phyloP scores from a whole-genome alignment of 2,888 invertebrate species.

The Zele albiditarsus region DNA sequence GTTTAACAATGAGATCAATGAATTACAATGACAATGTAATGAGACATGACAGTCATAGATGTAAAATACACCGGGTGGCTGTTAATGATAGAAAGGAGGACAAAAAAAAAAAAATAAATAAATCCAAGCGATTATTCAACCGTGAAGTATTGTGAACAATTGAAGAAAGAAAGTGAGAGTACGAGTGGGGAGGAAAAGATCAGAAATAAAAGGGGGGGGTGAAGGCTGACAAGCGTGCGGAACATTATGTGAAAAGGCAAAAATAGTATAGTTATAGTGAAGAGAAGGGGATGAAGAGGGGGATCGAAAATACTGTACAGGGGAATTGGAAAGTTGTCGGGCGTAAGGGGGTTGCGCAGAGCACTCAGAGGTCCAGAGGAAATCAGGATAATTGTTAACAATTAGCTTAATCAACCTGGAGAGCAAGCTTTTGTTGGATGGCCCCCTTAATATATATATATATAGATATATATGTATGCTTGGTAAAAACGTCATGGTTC shows the following conservation, averaged over 20 bases:
- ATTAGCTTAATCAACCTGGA: conserved; percentile 72
- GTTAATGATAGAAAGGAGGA: not conserved
- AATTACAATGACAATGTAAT: not conserved
- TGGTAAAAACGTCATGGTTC: conserved; percentile 50
- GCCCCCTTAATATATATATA: conserved; percentile 24
- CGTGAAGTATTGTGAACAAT: not conserved
- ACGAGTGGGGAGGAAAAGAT: not conserved
- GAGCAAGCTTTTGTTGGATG: conserved; percentile 68
- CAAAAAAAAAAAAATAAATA: not conserved
- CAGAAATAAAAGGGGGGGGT: too few species aligned
- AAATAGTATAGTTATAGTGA: conserved; percentile 29
- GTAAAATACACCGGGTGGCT: not conserved
- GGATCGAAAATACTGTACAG: conserved; percentile 43
- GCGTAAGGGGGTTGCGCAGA: conserved; percentile 58
- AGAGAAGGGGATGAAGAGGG: conserved; percentile 5
- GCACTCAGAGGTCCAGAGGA: conserved; percentile 65
- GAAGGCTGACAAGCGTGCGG: too few species aligned
- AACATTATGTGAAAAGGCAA: conserved; percentile 32
- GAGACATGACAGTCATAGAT: not conserved
- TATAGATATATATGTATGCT: conserved; percentile 31
- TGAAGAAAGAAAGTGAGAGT: not conserved
- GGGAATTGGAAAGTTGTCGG: conserved; percentile 52
- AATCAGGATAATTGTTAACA: conserved; percentile 73
- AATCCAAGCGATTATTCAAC: not conserved
- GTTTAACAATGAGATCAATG: not conserved